phyloP scores from a whole-genome alignment of 37 sponge, comb jelly and placozoan genomes.

The Spongilla lacustris region DNA sequence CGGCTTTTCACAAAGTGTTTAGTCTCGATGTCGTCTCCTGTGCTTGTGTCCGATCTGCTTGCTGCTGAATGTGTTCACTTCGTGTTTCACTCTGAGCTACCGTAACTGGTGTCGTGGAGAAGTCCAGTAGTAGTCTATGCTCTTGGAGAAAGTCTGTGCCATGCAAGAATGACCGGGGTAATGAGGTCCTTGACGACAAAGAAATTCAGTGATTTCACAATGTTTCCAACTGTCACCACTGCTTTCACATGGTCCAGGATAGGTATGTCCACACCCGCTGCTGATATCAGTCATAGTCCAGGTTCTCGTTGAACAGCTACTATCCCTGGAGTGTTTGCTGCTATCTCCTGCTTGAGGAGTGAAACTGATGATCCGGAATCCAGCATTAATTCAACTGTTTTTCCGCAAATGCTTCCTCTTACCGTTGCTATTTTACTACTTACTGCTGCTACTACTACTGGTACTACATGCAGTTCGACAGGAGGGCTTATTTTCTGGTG shows the following conservation, averaged over 20 bases:
- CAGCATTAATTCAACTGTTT: constrained; percentile 35
- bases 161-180: constrained; percentile 51
- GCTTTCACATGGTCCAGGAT: not conserved
- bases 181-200: constrained; percentile 55
- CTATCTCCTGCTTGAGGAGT: constrained; percentile 20
- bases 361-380: constrained; percentile 55
- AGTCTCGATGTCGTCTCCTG: too few species aligned
- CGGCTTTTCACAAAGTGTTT: too few species aligned
- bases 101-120: too few species aligned
- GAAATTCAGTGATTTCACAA: constrained; percentile 33
- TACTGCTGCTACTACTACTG: constrained; percentile 4
- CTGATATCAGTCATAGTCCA: constrained; percentile 2
- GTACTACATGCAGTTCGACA: too few species aligned
- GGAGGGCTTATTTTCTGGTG: constrained; percentile 12
- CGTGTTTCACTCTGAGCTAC: too few species aligned
- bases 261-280: constrained; percentile 6
- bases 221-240: constrained; percentile 6
- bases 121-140: constrained; percentile 5
- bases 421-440: constrained; percentile 1
- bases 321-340: too few species aligned
- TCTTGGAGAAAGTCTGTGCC: constrained; percentile 51
- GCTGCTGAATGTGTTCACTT: too few species aligned
- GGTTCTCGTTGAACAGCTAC: not conserved
- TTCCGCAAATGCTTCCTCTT: constrained; percentile 16
- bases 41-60: too few species aligned